phyloP scores from a whole-genome alignment of 2,797 vertebrate species.

The Avahi laniger region DNA sequence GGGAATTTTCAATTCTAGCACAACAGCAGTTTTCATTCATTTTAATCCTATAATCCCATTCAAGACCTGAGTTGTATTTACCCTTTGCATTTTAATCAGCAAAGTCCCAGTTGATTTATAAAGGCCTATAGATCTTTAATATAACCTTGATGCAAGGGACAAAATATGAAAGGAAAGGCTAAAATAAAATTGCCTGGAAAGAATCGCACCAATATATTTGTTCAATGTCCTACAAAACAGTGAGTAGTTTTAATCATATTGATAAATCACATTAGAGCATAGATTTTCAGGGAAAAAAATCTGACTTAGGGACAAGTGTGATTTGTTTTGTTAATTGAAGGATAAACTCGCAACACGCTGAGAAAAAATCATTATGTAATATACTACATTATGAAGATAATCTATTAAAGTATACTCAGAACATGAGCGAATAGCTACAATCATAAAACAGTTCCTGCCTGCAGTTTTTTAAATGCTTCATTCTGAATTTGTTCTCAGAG shows the following conservation, averaged over 20 bases:
- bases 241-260: constrained; percentile 56
- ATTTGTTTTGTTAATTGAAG: constrained; percentile 77
- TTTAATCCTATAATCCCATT: constrained; percentile 88
- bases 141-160: constrained; percentile 72
- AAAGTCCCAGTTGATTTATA: constrained; percentile 76
- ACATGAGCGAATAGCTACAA: constrained; percentile 29
- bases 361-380: constrained; percentile 69
- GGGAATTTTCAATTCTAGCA: constrained; percentile 80
- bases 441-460: constrained; percentile 39
- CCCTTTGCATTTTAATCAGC: constrained; percentile 84
- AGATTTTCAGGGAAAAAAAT: constrained; percentile 45
- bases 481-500: constrained; percentile 73
- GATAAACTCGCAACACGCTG: constrained; percentile 59
- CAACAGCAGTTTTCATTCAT: constrained; percentile 75
- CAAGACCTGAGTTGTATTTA: constrained; percentile 80
- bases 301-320: constrained; percentile 61
- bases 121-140: constrained; percentile 57
- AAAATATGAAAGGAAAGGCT: constrained; percentile 72
- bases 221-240: constrained; percentile 33
- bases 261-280: constrained; percentile 63
- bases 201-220: constrained; percentile 25
- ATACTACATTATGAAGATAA: constrained; percentile 66
- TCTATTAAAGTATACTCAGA: constrained; percentile 67
- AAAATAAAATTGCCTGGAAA: constrained; percentile 64
- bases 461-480: constrained; percentile 54